These are phyloP conservation scores for Arge pagana DNA, from an alignment of 2,888 invertebrate genomes.

Conservation along the genomic window DNA sequence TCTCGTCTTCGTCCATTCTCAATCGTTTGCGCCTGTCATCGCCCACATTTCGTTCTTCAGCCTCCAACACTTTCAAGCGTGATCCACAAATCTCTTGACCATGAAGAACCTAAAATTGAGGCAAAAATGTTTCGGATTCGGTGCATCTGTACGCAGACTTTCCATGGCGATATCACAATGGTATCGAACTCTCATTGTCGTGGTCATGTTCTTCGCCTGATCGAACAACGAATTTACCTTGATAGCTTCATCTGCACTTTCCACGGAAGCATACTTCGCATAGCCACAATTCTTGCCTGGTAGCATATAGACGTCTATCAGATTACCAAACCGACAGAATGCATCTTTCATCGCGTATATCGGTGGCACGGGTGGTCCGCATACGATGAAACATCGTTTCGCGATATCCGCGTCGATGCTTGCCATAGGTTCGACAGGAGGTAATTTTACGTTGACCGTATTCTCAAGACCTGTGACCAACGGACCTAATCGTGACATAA, in stretches of 20 bases:
- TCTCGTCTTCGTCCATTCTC: constrained; percentile 54
- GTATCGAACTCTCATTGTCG: not conserved
- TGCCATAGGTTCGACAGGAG: constrained; percentile 72
- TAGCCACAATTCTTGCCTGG: constrained; percentile 91
- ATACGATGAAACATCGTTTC: constrained; percentile 62
- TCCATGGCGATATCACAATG: too few relatives aligned
- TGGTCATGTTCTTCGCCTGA: too few relatives aligned
- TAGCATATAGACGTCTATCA: constrained; percentile 88
- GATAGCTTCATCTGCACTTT: constrained; percentile 79
- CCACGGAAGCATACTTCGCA: constrained; percentile 79
- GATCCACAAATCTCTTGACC: constrained; percentile 88
- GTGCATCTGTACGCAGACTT: too few relatives aligned
- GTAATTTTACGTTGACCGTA: constrained; percentile 68
- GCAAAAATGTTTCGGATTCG: not conserved
- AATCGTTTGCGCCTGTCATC: constrained; percentile 55
- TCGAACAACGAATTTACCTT: constrained; percentile 61
- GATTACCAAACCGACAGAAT: constrained; percentile 87
- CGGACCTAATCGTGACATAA: constrained; percentile 16
- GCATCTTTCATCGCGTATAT: constrained; percentile 81
- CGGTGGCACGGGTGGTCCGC: constrained; percentile 67
- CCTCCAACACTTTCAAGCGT: constrained; percentile 85
- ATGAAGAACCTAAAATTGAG: constrained; percentile 64
- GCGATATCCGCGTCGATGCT: constrained; percentile 69
- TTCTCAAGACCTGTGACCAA: constrained; percentile 42
- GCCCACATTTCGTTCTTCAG: constrained; percentile 70